Conservation (phyloP, 2,797 vertebrate genomes). For the Triplophysa yarkandensis region DNA sequence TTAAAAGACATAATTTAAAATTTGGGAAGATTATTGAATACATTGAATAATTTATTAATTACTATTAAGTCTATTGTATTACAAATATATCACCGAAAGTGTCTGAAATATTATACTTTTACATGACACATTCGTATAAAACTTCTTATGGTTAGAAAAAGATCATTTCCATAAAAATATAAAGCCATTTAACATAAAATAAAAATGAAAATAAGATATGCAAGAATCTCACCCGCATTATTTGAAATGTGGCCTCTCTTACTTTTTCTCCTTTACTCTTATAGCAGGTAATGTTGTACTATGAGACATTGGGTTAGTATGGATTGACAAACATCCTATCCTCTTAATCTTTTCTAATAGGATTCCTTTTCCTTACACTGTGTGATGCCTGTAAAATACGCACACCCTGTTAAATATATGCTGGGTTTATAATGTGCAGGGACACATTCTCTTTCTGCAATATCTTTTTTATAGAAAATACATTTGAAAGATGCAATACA, state of each 20-base stretch:
- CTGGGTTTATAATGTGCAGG: background rate
- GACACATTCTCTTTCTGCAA: too few species aligned
- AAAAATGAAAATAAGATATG: constrained; percentile 1
- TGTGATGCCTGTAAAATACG: constrained; percentile 10
- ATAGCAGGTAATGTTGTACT: constrained; percentile 17
- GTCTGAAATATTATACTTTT: background rate
- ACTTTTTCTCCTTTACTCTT: constrained; percentile 6
- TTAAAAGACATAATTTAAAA: too few species aligned
- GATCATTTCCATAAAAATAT: background rate
- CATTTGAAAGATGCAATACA: too few species aligned
- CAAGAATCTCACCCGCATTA: constrained; percentile 1
- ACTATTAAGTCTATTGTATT: too few species aligned
- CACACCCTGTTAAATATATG: constrained; percentile 3
- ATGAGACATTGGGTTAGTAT: constrained; percentile 14
- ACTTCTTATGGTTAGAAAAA: background rate
- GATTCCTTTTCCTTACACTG: constrained; percentile 43
- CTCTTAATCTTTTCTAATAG: constrained; percentile 57
- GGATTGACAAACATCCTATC: constrained; percentile 45
- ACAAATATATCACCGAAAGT: background rate
- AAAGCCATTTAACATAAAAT: background rate
- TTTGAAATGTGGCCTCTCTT: background rate
- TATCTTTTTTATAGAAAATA: background rate
- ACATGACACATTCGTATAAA: background rate
- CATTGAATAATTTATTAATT: too few species aligned
- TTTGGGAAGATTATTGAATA: too few species aligned